Percentiles rank a stretch among this genome's conserved stretches.
phyloP scores from a whole-genome alignment of 2,113 vertebrate genomes.

The Agapornis roseicollis region DNA sequence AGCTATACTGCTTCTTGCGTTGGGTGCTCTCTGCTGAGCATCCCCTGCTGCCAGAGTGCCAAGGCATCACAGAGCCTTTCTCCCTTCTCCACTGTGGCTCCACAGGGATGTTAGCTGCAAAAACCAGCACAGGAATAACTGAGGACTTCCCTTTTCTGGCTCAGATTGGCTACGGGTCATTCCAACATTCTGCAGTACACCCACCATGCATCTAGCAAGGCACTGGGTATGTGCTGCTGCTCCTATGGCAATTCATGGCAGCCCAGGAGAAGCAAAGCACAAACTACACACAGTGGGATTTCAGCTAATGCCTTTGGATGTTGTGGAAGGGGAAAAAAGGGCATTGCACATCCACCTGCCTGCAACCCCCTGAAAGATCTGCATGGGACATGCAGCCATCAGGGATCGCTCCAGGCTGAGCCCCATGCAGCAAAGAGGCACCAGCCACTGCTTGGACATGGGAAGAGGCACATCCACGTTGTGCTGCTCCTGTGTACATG shows the following conservation, averaged over 20 bases:
- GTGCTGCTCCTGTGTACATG: background rate
- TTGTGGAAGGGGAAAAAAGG: background rate
- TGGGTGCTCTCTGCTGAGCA: background rate
- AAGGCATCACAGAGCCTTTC: background rate
- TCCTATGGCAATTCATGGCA: background rate
- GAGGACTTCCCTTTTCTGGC: background rate
- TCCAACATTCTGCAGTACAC: background rate
- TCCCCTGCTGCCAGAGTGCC: background rate
- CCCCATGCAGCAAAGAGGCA: background rate
- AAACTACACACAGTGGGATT: background rate
- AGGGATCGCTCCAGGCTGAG: background rate
- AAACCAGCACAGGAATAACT: background rate
- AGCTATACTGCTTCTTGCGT: fast-evolving
- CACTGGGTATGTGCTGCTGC: fast-evolving
- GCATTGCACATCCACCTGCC: background rate
- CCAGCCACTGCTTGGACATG: fast-evolving
- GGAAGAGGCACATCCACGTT: background rate
- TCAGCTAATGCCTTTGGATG: fast-evolving
- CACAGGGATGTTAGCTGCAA: too few relatives aligned
- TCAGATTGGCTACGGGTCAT: background rate
- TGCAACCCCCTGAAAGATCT: background rate
- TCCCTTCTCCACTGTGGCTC: background rate
- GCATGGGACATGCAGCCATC: fast-evolving
- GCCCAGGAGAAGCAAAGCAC: background rate
- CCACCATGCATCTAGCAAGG: background rate